phyloP scores from a whole-genome alignment of 2,888 invertebrate genomes.

The Caenorhabditis imperialis region DNA sequence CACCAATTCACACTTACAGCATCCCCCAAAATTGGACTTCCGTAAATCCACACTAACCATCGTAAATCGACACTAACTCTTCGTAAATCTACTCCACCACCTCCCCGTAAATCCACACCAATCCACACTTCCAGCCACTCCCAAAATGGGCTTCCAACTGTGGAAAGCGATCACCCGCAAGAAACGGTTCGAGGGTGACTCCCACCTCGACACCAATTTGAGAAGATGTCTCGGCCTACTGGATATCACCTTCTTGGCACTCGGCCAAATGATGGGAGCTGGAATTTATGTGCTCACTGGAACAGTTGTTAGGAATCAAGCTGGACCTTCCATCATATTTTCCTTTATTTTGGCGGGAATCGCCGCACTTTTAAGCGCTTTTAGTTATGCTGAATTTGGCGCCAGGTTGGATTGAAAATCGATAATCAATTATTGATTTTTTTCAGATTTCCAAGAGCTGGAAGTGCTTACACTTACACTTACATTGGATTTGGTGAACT shows the following conservation, averaged over 20 bases:
- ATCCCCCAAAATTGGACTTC: no score
- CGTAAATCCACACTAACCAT: no score
- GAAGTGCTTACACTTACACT: conserved; percentile 85
- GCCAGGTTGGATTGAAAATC: conserved; percentile 75
- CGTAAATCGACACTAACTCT: no score
- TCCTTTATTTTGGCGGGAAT: conserved; percentile 88
- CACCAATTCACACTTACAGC: no score
- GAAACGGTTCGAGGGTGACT: conserved; percentile 39
- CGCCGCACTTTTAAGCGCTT: conserved; percentile 86
- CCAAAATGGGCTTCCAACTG: conserved; percentile 6
- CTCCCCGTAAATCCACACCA: no score
- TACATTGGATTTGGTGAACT: conserved; percentile 96
- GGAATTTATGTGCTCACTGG: conserved; percentile 91
- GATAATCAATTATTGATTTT: background rate
- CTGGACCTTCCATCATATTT: conserved; percentile 91
- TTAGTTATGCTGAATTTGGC: conserved; percentile 82
- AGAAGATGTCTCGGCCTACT: conserved; percentile 54
- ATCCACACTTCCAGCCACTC: no score
- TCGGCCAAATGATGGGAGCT: conserved; percentile 95
- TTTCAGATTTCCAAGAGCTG: conserved; percentile 86
- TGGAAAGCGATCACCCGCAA: conserved; percentile 42
- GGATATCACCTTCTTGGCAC: conserved; percentile 86
- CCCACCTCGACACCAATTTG: conserved; percentile 53
- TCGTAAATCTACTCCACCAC: no score
- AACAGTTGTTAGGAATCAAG: conserved; percentile 86